Base-by-base conservation (phyloP, 2,797 vertebrate species). In the Momotus momota region DNA sequence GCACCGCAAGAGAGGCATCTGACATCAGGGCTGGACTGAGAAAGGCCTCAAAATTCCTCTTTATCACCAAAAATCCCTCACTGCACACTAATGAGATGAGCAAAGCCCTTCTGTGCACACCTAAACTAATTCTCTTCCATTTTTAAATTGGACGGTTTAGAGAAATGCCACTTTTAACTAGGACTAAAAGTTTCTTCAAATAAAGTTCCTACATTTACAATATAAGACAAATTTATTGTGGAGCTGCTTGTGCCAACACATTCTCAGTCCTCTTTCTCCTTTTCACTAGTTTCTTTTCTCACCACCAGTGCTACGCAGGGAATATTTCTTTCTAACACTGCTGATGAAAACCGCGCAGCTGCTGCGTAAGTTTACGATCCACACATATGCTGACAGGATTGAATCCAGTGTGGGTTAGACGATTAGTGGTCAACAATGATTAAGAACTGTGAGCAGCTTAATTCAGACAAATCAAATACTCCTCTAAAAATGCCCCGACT, bases 361-460 rank as follows among this genome's bases (percentile, higher is more conserved):
- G 73, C 75, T 94, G 46, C 40, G 1, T 1, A 25, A 60, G 38
- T 14, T 64, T 43, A 48, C 58, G 35, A 22, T 4, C 29, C 61
- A 92, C 61, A 80, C 64, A 22, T 12, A 23, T 8, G 45, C 80
- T 57, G 54, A 51, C 29, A 81, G 72, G 70, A 45, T 20, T 46
- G 54, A 75, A 62, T 69, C 54, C 73, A 80, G 77, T 6, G 16
- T 15, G 25, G 86, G 43, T 16, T 49, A 58, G 81, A 80, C 17
- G 1, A 88, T 69, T 75, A 88, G 40, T 48, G 92, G 82, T 88
- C 69, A 93, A 86, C 93, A 81, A n/a, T 17, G 3, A 81, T 91
- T 90, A 95, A 95, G 81, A 90, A 66, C 48, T 61, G 31, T 27
- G 64, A 64, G 88, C 69, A 69, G 70, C 52, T 88, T 93, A 89